Evolutionary conservation across 2,888 invertebrate species (phyloP), one percentile per base, ranked within the genome.

Genomic region (Lasioglossum villosulum): DNA sequence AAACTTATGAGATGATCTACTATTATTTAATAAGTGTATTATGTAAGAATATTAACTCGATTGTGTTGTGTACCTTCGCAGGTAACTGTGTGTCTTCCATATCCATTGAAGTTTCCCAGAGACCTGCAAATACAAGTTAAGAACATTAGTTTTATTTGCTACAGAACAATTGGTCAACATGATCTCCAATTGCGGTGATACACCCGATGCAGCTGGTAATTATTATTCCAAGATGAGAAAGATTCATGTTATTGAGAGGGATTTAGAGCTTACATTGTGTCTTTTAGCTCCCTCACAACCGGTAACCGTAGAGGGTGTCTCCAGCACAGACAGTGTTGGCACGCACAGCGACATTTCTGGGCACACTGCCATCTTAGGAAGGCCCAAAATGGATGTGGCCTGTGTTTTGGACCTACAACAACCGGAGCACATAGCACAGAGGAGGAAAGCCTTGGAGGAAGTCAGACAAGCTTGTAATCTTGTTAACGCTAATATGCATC

Each of bases 321-420:
- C 94, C 4, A 95, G 93, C 88, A 96, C 96, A 56, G 96, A 97
- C 91, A 96, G 96, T 92, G 94, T 96, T 80, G 96, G 96, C 70
- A 96, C 96, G 45, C 96, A 96, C 91, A 96, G 97, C 88, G 97
- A 97, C 92, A 94, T 96, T 85, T 97, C 97, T 45, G 96, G 95
- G 68, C 95, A 95, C 83, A 96, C 96, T 48, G 94, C 96, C 59
- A 95, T 96, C 82, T 90, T 93, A 84, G 95, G 95, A 48, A 95
- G 97, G 90, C 97, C 97, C 39, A 96, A 97, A 91, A 98, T 98
- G 98, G 98, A 98, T 95, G 98, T 99, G 86, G 98, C 97, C 77
- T 98, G 98, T 95, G 97, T 98, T 88, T 96, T 98, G 91, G 98
- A 98, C 95, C 95, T 97, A 84, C 97, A 96, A 91, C 97, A 98